Evolutionary conservation across 2,888 invertebrate genomes (phyloP), one percentile per base, ranked within the genome.

Genomic region (Phengaris alcon): DNA sequence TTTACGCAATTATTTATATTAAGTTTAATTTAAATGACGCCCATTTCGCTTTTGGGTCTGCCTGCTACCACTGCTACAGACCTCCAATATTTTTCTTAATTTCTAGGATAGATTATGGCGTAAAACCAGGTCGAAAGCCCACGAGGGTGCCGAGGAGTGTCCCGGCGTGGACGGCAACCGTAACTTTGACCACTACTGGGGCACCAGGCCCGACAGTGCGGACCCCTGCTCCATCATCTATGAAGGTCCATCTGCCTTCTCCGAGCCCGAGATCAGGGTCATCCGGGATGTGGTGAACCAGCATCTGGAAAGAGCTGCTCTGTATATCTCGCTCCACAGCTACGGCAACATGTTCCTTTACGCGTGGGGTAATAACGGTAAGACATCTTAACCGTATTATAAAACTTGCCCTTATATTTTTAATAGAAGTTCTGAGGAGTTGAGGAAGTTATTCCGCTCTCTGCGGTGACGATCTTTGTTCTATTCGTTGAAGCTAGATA

Each of bases 121-220:
- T 51, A 96, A 96, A 84, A 96, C 96, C 3, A 94, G 96, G 1
- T 94, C 95, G 0, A 90, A 85, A 0, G 85, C 87, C 12, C 82
- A 89, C n/a, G 85, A 85, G 0, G 90, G 88, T 52, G 81, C 88
- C 44, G 85, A 88, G 0, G 79, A 81, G 0, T 97, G 97, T 80
- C 88, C 89, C 7, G 97, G 97, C n/a, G 95, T 95, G 0, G 97
- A 97, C 83, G 95, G 95, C 0, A 97, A 97, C 86, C 93, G 97
- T 51, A 97, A 97, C 88, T 97, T 96, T 82, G 96, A 94, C 76
- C 95, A 94, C 81, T 88, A 95, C 78, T 97, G 96, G 96, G 95
- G 95, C 88, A 94, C 93, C 87, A 88, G 81, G 77, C 94, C 87
- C 0, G 86, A 85, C 9, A 93, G 91, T 76, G 80, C 82, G 6